Conservation (phyloP, 2,797 vertebrate genomes). For the Gymnopithys bicolor region DNA sequence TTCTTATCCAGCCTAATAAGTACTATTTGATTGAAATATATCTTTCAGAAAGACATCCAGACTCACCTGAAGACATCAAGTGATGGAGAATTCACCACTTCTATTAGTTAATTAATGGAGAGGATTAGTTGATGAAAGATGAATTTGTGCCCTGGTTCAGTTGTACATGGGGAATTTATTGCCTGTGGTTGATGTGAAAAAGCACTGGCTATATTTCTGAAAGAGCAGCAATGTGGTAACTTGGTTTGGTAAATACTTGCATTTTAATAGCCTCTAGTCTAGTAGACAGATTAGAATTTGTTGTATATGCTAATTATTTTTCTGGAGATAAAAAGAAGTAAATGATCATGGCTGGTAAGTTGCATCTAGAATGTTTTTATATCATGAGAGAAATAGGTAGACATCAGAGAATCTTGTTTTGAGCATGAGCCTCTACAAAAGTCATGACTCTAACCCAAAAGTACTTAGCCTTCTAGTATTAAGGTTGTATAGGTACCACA, state of each 20-base stretch:
- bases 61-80: slow-evolving; percentile 6
- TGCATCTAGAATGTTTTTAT: background rate
- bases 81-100: background rate
- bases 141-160: slow-evolving; percentile 24
- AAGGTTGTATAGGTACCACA: background rate
- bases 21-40: slow-evolving; percentile 3
- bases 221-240: background rate
- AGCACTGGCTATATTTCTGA: background rate
- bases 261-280: background rate
- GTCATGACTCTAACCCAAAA: background rate
- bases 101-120: background rate
- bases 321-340: background rate
- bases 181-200: background rate
- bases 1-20: slow-evolving; percentile 1
- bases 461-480: background rate
- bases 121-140: slow-evolving; percentile 17
- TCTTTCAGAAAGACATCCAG: slow-evolving; percentile 14
- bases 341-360: background rate
- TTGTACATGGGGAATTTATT: background rate
- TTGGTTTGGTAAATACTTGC: background rate
- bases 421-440: background rate
- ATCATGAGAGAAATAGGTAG: background rate
- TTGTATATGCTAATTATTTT: background rate
- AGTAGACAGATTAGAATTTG: background rate
- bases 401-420: background rate